Evolutionary conservation across 2,888 invertebrate genomes (phyloP).

Genomic region (Sceliomorpha sp.): DNA sequence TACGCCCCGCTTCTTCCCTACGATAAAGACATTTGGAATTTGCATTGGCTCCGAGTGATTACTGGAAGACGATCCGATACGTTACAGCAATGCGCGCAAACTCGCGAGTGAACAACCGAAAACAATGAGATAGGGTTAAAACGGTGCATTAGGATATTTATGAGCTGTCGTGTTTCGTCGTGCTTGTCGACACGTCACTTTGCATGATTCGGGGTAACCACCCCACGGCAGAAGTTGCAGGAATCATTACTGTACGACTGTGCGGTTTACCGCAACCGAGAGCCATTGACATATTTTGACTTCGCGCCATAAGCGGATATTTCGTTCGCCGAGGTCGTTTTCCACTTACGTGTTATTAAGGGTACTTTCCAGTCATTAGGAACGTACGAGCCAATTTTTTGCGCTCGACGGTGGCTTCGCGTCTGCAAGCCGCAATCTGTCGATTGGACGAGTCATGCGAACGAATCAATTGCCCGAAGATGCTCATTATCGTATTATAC

Average conservation of each 20-base stretch:
- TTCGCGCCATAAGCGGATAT: conserved; percentile 57
- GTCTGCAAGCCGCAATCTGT: conserved; percentile 1
- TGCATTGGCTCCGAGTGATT: neutral
- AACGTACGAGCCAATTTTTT: conserved; percentile 24
- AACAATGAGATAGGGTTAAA: conserved; percentile 10
- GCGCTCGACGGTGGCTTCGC: conserved; percentile 1
- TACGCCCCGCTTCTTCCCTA: neutral
- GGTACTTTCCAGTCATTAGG: conserved; percentile 42
- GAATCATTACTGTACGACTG: conserved; percentile 48
- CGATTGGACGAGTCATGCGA: neutral
- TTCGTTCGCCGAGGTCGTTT: conserved; percentile 33
- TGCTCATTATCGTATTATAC: no score
- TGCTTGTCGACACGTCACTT: conserved; percentile 76
- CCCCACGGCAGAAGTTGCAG: conserved; percentile 34
- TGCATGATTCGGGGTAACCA: conserved; percentile 71
- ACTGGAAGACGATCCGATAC: no score
- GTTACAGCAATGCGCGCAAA: no score
- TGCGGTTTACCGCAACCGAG: conserved; percentile 73
- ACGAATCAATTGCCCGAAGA: no score
- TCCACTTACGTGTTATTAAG: conserved; percentile 14
- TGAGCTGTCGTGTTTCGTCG: conserved; percentile 51
- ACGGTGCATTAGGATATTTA: conserved; percentile 23
- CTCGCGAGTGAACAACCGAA: no score
- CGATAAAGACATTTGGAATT: neutral
- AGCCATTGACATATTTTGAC: conserved; percentile 77